Evolutionary conservation across 2,113 vertebrate genomes (phyloP).

Genomic region (Cottus gobio): DNA sequence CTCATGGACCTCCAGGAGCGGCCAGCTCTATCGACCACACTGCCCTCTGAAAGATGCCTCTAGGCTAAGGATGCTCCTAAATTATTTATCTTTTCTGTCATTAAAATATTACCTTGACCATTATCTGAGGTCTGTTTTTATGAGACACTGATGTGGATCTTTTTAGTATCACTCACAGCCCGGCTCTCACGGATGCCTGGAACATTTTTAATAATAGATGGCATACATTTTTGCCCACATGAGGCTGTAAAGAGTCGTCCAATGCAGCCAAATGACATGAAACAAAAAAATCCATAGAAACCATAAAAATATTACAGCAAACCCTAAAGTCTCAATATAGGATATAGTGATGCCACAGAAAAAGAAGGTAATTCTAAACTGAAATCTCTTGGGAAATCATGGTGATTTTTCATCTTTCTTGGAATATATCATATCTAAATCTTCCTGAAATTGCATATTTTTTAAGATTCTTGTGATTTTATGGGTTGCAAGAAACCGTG

Average conservation of each 20-base stretch:
- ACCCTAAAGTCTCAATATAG: neutral
- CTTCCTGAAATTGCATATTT: neutral
- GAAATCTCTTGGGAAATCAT: neutral
- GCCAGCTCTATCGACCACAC: constrained; percentile 23
- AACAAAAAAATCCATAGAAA: constrained; percentile 36
- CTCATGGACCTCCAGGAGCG: constrained; percentile 14
- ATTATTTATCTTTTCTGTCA: neutral
- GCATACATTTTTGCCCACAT: constrained; percentile 53
- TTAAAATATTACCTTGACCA: neutral
- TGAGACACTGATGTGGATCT: constrained; percentile 38
- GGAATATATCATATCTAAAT: constrained; percentile 21
- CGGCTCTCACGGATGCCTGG: constrained; percentile 44
- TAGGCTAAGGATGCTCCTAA: neutral
- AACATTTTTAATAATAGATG: constrained; percentile 72
- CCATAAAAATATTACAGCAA: constrained; percentile 1
- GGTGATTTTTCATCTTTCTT: neutral
- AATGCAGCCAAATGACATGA: constrained; percentile 9
- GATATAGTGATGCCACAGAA: neutral
- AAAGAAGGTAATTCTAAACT: neutral
- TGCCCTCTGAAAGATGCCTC: constrained; percentile 16
- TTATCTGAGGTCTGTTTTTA: constrained; percentile 29
- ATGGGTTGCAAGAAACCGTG: constrained; percentile 17
- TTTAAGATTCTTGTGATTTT: constrained; percentile 46
- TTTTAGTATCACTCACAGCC: constrained; percentile 49
- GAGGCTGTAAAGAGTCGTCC: constrained; percentile 37